Conservation (phyloP, 2,113 vertebrate genomes). For the Ascaphus truei region DNA sequence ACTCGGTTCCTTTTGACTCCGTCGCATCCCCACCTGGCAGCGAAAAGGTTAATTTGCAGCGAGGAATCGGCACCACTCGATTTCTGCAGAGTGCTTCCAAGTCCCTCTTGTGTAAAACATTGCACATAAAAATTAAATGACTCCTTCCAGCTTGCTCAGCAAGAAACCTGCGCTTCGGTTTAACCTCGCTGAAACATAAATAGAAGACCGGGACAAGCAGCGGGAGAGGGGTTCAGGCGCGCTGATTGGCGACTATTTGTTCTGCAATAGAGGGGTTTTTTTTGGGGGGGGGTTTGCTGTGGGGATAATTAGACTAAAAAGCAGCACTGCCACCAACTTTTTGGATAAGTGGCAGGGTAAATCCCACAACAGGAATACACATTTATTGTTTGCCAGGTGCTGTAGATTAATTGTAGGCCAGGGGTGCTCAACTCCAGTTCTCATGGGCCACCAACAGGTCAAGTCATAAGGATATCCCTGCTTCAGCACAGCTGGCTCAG, state of each 20-base stretch:
- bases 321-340: not conserved
- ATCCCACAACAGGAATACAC: too few relatives aligned
- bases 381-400: too few relatives aligned
- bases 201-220: not conserved
- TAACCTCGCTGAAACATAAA: not conserved
- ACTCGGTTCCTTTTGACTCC: too few relatives aligned
- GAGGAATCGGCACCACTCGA: too few relatives aligned
- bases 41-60: too few relatives aligned
- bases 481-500: too few relatives aligned
- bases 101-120: conserved; percentile 9
- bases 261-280: not conserved
- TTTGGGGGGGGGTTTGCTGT: not conserved
- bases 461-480: too few relatives aligned
- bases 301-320: not conserved
- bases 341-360: too few relatives aligned
- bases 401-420: too few relatives aligned
- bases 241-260: not conserved
- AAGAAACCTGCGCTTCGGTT: conserved; percentile 11
- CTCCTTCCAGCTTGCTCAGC: conserved; percentile 12
- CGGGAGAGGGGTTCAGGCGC: not conserved
- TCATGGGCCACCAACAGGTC: too few relatives aligned
- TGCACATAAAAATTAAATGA: conserved; percentile 25
- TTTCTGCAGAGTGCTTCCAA: not conserved
- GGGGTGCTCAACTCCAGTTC: too few relatives aligned
- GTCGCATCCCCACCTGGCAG: too few relatives aligned